These are phyloP conservation scores for Pseudochromis fuscus DNA, from an alignment of 2,797 vertebrate species.

Conservation along the genomic window DNA sequence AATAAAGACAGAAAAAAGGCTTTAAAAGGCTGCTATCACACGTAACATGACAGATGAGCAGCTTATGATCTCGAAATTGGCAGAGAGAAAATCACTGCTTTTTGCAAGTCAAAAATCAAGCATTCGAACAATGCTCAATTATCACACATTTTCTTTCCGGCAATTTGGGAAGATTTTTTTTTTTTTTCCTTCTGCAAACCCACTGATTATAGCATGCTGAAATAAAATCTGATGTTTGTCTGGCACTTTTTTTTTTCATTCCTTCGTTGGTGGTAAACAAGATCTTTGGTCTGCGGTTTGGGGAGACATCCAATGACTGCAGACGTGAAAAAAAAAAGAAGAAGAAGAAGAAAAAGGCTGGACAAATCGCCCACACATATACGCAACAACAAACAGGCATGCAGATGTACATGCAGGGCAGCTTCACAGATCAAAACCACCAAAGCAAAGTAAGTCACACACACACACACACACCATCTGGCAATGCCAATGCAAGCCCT, in stretches of 20 bases:
- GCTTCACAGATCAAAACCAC: constrained; percentile 58
- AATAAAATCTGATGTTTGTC: constrained; percentile 48
- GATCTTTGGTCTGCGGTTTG: constrained; percentile 30
- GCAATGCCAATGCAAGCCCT: constrained; percentile 41
- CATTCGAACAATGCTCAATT: constrained; percentile 28
- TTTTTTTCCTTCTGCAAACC: constrained; percentile 57
- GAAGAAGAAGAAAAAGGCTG: constrained; percentile 46
- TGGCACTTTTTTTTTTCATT: not conserved
- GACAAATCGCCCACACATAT: constrained; percentile 58
- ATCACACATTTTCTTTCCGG: constrained; percentile 22
- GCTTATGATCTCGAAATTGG: constrained; percentile 67
- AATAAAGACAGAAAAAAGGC: constrained; percentile 63
- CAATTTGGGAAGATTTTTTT: constrained; percentile 45
- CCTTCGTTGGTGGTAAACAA: constrained; percentile 51
- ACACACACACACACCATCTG: constrained; percentile 72
- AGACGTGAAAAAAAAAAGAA: constrained; percentile 23
- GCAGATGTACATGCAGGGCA: constrained; percentile 31
- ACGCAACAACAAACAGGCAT: constrained; percentile 50
- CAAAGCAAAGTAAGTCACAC: constrained; percentile 64
- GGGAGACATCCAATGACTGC: constrained; percentile 34
- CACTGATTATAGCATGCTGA: constrained; percentile 19
- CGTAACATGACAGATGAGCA: constrained; percentile 60
- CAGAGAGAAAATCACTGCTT: constrained; percentile 32
- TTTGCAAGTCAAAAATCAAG: constrained; percentile 11
- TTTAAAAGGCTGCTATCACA: constrained; percentile 72